Evolutionary conservation across 2,797 vertebrate species (phyloP).

Genomic region (Adrianichthys oophorus): DNA sequence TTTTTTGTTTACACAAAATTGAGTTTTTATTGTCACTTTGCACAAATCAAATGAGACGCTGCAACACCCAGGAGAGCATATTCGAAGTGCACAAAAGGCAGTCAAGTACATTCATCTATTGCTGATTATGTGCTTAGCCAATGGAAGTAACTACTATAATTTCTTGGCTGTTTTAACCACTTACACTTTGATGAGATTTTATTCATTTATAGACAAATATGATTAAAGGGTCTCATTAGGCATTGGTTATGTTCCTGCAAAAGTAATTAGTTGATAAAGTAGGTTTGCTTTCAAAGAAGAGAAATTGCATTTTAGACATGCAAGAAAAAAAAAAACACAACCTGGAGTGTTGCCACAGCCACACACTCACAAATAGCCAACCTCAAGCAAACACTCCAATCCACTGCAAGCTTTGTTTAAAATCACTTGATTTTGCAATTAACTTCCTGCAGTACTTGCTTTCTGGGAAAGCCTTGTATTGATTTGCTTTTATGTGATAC

Average conservation of each 20-base stretch:
- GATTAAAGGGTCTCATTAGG: slow-evolving; percentile 51
- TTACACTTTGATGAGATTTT: slow-evolving; percentile 34
- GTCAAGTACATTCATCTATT: neutral
- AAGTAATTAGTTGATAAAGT: slow-evolving; percentile 23
- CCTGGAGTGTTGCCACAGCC: neutral
- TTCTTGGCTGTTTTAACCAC: slow-evolving; percentile 20
- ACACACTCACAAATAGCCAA: slow-evolving; percentile 8
- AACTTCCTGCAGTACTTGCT: slow-evolving; percentile 30
- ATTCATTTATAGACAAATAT: slow-evolving; percentile 45
- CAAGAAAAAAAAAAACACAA: slow-evolving; percentile 3
- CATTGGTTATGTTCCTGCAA: slow-evolving; percentile 32
- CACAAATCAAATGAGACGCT: slow-evolving; percentile 5
- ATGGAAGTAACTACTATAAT: slow-evolving; percentile 33
- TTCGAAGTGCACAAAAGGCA: slow-evolving; percentile 9
- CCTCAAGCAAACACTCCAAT: slow-evolving; percentile 21
- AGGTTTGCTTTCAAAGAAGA: slow-evolving; percentile 22
- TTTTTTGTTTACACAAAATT: too few relatives aligned
- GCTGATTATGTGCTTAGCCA: slow-evolving; percentile 20
- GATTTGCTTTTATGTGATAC: slow-evolving; percentile 39
- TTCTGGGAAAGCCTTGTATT: slow-evolving; percentile 27
- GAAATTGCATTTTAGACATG: slow-evolving; percentile 15
- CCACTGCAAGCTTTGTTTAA: slow-evolving; percentile 25
- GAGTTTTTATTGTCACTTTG: neutral
- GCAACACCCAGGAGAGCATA: neutral
- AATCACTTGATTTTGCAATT: slow-evolving; percentile 48